Evolutionary conservation across 2,113 vertebrate genomes (phyloP), one percentile per base, ranked within the genome.

Genomic region (Neotragus pygmaeus): DNA sequence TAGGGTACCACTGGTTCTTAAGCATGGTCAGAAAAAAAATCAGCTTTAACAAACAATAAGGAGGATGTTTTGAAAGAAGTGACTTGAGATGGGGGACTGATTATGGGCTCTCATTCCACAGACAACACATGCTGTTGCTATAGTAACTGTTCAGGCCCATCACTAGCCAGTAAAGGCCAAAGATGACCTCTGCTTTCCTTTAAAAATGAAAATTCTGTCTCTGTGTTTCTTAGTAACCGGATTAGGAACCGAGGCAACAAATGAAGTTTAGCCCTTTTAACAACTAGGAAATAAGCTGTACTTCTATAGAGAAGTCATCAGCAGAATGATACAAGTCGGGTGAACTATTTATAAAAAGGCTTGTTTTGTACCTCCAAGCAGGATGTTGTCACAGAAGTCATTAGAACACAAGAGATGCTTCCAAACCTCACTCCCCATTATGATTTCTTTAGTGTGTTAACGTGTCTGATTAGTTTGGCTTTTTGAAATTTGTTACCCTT

Each of bases 401-500:
- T 91, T 93, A 88, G 62, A 91, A 84, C 53, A 33, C 43, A 57
- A 36, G 33, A 62, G 88, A 80, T 81, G 36, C n/a, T 70, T 85
- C 21, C 30, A 60, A 83, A 30, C 36, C 53, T 73, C 36, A 28
- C 51, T 75, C 12, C 28, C 43, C 11, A 9, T 81, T 91, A 64
- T 83, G 51, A 75, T 62, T 73, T 27, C 47, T 62, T 91, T 96
- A 91, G 57, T 64, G 58, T 2, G 14, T 78, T 93, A 25, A 88
- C 58, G 14, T 27, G 5, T 95, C 60, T 90, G 57, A 55, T 58
- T 8, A 75, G 15, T 80, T 60, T 91, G 77, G 36, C 33, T 51
- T 90, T 95, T 47, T 97, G 94, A 96, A 97, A 96, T 25, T 49
- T 28, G 64, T 89, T 53, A 51, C 11, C 87, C 73, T 28, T 95